Evolutionary conservation across 2,113 vertebrate genomes (phyloP).

Genomic region (Menura novaehollandiae): DNA sequence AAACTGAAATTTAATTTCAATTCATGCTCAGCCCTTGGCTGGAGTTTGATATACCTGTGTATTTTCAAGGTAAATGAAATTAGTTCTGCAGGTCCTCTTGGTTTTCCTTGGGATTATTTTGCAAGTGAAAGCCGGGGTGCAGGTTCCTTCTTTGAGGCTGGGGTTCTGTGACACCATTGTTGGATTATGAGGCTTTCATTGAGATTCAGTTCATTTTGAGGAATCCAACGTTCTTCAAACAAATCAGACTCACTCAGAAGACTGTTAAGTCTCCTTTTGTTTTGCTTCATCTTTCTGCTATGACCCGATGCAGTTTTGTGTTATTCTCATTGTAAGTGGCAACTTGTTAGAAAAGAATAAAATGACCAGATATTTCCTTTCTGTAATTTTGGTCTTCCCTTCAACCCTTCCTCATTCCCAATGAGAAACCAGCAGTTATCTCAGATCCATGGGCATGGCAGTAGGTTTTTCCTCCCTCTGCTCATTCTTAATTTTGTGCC

Average conservation of each 20-base stretch:
- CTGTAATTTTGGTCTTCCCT: neutral
- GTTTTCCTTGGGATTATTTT: neutral
- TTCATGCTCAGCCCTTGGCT: rapidly evolving
- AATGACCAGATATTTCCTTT: neutral
- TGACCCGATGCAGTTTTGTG: neutral
- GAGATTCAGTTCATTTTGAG: neutral
- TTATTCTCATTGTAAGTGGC: neutral
- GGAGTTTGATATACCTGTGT: neutral
- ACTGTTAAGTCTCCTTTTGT: neutral
- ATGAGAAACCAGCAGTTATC: neutral
- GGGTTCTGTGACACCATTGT: neutral
- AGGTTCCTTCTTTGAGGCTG: neutral
- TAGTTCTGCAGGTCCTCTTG: neutral
- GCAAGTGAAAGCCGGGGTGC: neutral
- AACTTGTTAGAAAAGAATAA: neutral
- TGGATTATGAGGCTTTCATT: neutral
- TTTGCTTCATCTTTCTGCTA: neutral
- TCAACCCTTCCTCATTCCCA: neutral
- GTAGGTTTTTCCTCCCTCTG: neutral
- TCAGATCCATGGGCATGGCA: neutral
- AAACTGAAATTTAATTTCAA: neutral
- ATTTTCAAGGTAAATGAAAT: neutral
- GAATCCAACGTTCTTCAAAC: neutral
- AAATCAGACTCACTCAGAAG: neutral
- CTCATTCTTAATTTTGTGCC: neutral